Percentiles rank a stretch among this genome's conserved stretches.
These are phyloP conservation scores for Chouioia cunea DNA, from an alignment of 2,888 invertebrate species.

Conservation along the genomic window DNA sequence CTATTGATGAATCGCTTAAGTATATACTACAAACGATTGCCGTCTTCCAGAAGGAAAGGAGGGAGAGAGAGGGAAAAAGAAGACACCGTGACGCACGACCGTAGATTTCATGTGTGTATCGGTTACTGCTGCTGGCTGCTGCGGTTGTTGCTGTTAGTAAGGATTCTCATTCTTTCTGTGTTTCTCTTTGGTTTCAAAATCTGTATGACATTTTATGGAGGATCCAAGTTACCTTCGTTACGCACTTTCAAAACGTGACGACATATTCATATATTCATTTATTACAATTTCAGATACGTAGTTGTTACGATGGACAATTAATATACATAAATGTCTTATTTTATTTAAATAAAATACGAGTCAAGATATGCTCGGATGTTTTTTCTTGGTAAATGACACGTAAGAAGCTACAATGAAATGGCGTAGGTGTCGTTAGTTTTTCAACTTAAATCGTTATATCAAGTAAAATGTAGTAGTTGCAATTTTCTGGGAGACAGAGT, in stretches of 20 bases:
- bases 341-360: no score
- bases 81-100: conserved; percentile 30
- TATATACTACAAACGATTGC: conserved; percentile 45
- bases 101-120: conserved; percentile 29
- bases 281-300: conserved; percentile 12
- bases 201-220: conserved; percentile 36
- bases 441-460: no score
- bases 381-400: no score
- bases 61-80: background rate
- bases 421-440: no score
- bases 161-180: background rate
- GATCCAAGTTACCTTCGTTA: conserved; percentile 45
- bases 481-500: conserved; percentile 18
- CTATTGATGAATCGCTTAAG: conserved; percentile 52
- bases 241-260: conserved; percentile 16
- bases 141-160: no score
- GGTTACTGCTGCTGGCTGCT: background rate
- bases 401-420: no score
- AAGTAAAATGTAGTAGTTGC: conserved; percentile 14
- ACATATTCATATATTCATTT: conserved; percentile 42
- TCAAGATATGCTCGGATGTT: no score
- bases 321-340: background rate
- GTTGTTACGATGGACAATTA: background rate
- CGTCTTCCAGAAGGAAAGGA: conserved; percentile 25
- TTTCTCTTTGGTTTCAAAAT: conserved; percentile 30